Conservation (phyloP, 2,797 vertebrate genomes). For the Enteromius radiatus region DNA sequence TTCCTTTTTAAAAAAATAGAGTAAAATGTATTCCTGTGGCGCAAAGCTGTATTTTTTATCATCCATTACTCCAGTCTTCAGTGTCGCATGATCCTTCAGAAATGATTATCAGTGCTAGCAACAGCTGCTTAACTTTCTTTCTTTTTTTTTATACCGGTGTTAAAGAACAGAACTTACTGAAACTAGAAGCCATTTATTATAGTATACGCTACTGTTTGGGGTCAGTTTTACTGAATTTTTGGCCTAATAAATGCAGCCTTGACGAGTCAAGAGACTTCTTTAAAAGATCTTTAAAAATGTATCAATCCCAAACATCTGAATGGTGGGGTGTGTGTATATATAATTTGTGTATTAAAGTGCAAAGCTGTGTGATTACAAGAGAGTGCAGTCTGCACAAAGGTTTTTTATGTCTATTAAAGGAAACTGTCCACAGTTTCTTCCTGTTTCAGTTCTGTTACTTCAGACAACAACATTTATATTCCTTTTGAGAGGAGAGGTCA, state of each 20-base stretch:
- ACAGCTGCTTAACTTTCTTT: background rate
- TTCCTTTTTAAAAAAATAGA: background rate
- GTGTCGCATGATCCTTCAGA: background rate
- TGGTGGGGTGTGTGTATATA: too few relatives aligned
- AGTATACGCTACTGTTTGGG: background rate
- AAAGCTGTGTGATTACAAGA: too few relatives aligned
- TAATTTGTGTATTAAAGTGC: too few relatives aligned
- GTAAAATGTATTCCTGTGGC: background rate
- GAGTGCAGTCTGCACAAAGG: too few relatives aligned
- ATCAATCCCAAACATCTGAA: too few relatives aligned
- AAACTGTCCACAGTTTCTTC: background rate
- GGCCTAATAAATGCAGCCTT: background rate
- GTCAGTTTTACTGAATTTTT: background rate
- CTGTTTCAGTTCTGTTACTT: conserved; percentile 3
- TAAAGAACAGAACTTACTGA: background rate
- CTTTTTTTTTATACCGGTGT: background rate
- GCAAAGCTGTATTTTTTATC: too few relatives aligned
- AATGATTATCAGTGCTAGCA: background rate
- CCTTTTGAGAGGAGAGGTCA: background rate
- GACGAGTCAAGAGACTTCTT: background rate
- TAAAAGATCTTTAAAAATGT: too few relatives aligned
- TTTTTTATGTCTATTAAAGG: background rate
- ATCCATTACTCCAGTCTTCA: background rate
- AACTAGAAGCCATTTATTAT: too few relatives aligned
- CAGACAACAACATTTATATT: background rate